phyloP scores from a whole-genome alignment of 2,888 invertebrate species.

The Spisula solida region DNA sequence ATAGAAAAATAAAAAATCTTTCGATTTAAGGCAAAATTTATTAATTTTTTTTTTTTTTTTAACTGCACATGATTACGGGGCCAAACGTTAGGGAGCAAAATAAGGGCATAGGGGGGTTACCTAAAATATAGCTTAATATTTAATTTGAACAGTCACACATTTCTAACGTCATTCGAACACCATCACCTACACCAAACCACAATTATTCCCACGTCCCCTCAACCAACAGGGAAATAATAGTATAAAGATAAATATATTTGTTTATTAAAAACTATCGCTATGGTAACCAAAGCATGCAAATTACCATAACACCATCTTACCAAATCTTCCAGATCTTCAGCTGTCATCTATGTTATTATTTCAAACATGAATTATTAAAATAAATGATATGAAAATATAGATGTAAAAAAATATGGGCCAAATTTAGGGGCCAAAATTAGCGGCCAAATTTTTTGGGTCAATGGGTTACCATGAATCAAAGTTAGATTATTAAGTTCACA shows the following conservation, averaged over 20 bases:
- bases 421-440: too few species aligned
- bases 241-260: background rate
- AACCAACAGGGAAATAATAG: background rate
- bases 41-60: too few species aligned
- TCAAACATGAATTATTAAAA: slow-evolving; percentile 1
- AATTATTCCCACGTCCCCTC: background rate
- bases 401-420: background rate
- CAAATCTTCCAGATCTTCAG: slow-evolving; percentile 62
- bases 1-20: too few species aligned
- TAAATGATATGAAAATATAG: background rate
- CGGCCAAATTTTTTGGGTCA: background rate
- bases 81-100: too few species aligned
- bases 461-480: too few species aligned
- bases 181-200: background rate
- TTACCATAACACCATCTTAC: slow-evolving; percentile 64
- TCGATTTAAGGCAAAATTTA: too few species aligned
- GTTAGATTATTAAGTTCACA: too few species aligned
- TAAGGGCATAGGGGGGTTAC: too few species aligned
- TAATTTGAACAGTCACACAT: background rate
- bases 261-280: slow-evolving; percentile 29
- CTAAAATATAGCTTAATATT: too few species aligned
- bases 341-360: slow-evolving; percentile 31
- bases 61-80: too few species aligned
- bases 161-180: background rate
- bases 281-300: slow-evolving; percentile 59